Evolutionary conservation across 1,140 invertebrate species (phyloP).

Genomic region (Drosophila malerkotliana): DNA sequence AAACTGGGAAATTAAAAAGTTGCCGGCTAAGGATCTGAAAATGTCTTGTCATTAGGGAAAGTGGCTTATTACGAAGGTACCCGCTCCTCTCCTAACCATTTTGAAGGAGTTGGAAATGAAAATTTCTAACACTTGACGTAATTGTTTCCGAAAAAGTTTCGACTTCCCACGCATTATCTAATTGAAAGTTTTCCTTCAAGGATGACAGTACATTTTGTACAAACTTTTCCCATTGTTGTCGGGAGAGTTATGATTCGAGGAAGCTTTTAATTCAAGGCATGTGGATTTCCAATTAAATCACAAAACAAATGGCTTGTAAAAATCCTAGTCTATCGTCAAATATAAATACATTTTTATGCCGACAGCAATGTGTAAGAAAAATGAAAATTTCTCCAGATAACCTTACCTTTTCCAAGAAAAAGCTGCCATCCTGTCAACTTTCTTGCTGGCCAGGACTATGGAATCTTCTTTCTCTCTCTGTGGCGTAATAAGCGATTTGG

Average conservation of each 20-base stretch:
- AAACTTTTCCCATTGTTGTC: constrained; percentile 12
- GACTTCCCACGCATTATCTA: constrained; percentile 14
- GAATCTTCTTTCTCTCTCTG: constrained; percentile 20
- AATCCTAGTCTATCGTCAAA: neutral
- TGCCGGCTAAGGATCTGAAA: constrained; percentile 46
- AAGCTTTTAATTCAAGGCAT: neutral
- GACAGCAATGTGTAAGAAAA: neutral
- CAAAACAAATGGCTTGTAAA: constrained; percentile 17
- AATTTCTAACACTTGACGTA: constrained; percentile 37
- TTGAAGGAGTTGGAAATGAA: constrained; percentile 7
- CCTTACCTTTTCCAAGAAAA: neutral
- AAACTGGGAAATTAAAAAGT: constrained; percentile 77
- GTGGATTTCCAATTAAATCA: constrained; percentile 14
- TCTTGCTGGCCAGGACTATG: constrained; percentile 7
- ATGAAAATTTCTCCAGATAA: constrained; percentile 1
- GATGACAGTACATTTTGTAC: constrained; percentile 9
- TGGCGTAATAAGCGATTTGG: constrained; percentile 69
- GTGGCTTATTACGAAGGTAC: constrained; percentile 39
- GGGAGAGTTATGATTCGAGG: neutral
- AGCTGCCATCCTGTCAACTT: constrained; percentile 44
- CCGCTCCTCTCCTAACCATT: neutral
- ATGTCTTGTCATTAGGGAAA: constrained; percentile 56
- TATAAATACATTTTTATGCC: constrained; percentile 23
- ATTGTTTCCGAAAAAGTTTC: constrained; percentile 43
- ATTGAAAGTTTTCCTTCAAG: constrained; percentile 33